Evolutionary conservation across 2,797 vertebrate species (phyloP), one percentile per base, ranked within the genome.

Genomic region (Cetoscarus ocellatus): DNA sequence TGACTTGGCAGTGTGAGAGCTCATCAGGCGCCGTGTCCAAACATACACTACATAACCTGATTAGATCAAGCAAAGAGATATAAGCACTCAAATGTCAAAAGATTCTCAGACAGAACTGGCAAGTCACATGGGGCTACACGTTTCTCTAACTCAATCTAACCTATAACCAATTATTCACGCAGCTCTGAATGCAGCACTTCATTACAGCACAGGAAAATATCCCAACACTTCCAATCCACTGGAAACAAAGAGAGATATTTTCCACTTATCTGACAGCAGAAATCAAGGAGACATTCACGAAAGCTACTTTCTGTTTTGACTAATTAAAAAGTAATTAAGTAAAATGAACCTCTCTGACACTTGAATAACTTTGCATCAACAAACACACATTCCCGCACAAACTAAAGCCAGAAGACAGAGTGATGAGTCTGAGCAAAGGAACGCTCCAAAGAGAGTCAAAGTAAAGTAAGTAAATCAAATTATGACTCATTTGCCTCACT

Each of bases 1-100:
- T 92, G 92, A 91, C 86, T 90, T 79, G 84, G 77, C 77, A 66
- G 61, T 42, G 61, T 39, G 52, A 62, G 52, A 67, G 61, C 10
- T 52, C 52, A 73, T 87, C 85, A 88, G 84, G 79, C 66, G 77
- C 85, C 39, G 13, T 60, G 48, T 79, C 66, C 47, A 66, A 72
- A 80, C 81, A 68, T 19, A 67, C 67, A 76, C 69, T 43, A 39
- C 64, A 79, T 70, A 79, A 73, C 56, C 62, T 56, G 42, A 91
- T 89, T 78, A 69, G 69, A 86, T 81, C 18, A 76, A 54, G 43
- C 40, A 3, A 48, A 68, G 58, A 67, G 64, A 82, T 61, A 70
- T 67, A 69, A 60, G 11, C 44, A 27, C 12, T 63, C 55, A 45
- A 45, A 71, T 68, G 67, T 59, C 71, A 79, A 60, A 35, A 69